Base-by-base conservation (phyloP, 2,113 vertebrate genomes). In the Vulpes lagopus region DNA sequence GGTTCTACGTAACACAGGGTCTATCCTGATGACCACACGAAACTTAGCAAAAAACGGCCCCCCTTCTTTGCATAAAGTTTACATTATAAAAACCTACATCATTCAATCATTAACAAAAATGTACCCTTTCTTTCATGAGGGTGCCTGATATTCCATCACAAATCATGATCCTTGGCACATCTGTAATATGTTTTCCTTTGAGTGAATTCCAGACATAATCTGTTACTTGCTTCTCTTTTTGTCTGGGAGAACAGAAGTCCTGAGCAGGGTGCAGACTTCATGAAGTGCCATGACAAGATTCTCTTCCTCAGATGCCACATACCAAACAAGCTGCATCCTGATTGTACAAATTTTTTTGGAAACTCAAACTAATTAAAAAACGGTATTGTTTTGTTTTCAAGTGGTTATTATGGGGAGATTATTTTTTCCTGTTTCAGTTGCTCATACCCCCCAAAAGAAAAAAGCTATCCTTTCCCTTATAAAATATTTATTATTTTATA, bases 401-500 rank as follows among this genome's bases (percentile, higher is more conserved):
- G 49, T 57, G 62, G 5, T 96, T 96, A 96, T 88, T 94, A 93
- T 57, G 23, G 82, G 20, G 62, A 91, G 10, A 43, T 92, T 35
- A 17, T 96, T 35, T 35, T 96, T 91, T 81, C 84, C 74, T 69
- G 49, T 88, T 87, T 64, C 95, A 74, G 35, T 95, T 96, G 20
- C 82, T 94, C 95, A 92, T 69, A 94, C 23, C 53, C 79, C 88
- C 49, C 25, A 60, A 94, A 83, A 30, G 0, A 0, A 30, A 90
- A 96, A 94, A 94, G 1, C 6, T 82, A 95, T 91, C 76, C 0
- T 65, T 97, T 98, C 80, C 89, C 85, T 98, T 86, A 98, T 97
- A 97, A 98, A 98, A 97, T 97, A 98, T 97, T 79, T 76, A 97
- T 76, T 96, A 35, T 92, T 95, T 98, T 97, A 97, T 98, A 97